A percentile compares a stretch with the other conserved stretches of the same genome.
phyloP scores from a whole-genome alignment of 2,888 invertebrate species.

The Pogonocherus hispidulus region DNA sequence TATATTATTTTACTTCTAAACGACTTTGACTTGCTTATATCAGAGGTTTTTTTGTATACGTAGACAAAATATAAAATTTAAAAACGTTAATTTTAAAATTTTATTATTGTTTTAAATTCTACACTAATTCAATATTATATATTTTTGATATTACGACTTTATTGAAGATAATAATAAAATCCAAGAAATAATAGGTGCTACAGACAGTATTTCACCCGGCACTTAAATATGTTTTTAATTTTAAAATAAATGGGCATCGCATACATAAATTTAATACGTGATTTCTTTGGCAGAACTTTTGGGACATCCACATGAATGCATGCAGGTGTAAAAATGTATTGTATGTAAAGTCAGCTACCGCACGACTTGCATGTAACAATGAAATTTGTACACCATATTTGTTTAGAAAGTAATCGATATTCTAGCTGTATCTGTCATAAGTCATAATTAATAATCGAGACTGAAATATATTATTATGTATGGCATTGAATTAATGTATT shows the following conservation, averaged over 20 bases:
- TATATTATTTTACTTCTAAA: too few species aligned
- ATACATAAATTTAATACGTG: conserved; percentile 40
- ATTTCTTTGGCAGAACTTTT: conserved; percentile 33
- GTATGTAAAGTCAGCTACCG: conserved; percentile 9
- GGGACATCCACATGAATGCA: conserved; percentile 32
- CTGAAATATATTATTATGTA: background rate
- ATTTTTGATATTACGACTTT: too few species aligned
- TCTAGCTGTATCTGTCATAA: conserved; percentile 28
- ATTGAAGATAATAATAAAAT: too few species aligned
- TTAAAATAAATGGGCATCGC: conserved; percentile 34
- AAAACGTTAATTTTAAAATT: too few species aligned
- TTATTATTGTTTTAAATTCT: too few species aligned
- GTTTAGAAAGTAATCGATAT: conserved; percentile 35
- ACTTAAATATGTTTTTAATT: conserved; percentile 26
- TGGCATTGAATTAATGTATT: too few species aligned
- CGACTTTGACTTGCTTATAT: too few species aligned
- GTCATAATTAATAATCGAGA: conserved; percentile 19
- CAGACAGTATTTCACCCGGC: background rate
- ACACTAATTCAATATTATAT: too few species aligned
- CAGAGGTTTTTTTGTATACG: too few species aligned
- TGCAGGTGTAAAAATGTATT: conserved; percentile 33
- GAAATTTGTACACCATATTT: conserved; percentile 35
- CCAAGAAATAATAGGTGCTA: background rate
- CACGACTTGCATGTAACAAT: conserved; percentile 29
- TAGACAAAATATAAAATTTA: too few species aligned